These are phyloP conservation scores for Myotis myotis DNA, from an alignment of 2,797 vertebrate species.

Conservation along the genomic window DNA sequence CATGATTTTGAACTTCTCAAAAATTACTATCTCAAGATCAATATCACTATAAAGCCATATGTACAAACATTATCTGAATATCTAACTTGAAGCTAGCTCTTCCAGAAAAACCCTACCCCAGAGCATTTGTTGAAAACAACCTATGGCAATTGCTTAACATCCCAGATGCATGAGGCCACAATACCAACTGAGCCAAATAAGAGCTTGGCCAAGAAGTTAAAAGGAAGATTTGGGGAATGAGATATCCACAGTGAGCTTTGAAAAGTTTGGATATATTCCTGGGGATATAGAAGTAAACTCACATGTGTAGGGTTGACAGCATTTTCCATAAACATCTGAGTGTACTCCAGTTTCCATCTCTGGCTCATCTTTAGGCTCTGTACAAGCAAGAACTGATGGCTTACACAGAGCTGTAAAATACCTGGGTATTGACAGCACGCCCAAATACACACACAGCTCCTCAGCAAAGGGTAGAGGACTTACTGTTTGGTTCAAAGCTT, in stretches of 20 bases:
- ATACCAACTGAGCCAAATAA: background rate
- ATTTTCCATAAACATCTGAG: background rate
- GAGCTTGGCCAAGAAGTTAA: background rate
- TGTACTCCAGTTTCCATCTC: background rate
- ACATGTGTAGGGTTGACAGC: background rate
- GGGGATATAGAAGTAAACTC: background rate
- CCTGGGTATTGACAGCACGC: background rate
- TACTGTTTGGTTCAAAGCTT: background rate
- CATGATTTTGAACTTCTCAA: background rate
- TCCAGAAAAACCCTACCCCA: background rate
- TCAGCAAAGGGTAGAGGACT: background rate
- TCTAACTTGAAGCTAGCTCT: background rate
- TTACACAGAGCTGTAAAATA: background rate
- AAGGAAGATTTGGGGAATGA: background rate
- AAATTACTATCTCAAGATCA: background rate
- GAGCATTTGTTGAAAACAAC: background rate
- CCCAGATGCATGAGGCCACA: background rate
- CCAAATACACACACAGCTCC: background rate
- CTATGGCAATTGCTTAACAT: background rate
- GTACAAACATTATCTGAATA: background rate
- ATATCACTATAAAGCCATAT: background rate
- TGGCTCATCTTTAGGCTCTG: background rate
- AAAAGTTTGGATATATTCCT: background rate
- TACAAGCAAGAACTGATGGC: background rate
- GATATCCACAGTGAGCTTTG: background rate